phyloP scores from a whole-genome alignment of 1,140 invertebrate genomes.

The Caerostris extrusa region DNA sequence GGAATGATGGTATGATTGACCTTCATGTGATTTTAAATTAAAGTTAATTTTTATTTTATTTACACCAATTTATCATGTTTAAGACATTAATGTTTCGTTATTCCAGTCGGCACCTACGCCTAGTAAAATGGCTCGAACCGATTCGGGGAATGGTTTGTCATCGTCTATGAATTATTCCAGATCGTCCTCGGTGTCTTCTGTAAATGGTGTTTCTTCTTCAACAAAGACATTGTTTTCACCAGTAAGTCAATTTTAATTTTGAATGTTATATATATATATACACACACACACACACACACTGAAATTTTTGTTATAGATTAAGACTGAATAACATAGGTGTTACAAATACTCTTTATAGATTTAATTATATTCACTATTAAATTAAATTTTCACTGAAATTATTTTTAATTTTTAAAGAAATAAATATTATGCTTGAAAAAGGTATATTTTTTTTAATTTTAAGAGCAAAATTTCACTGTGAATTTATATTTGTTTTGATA shows the following conservation, averaged over 20 bases:
- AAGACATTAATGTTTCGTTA: not conserved
- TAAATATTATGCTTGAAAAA: too few relatives aligned
- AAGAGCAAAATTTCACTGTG: too few relatives aligned
- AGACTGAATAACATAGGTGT: too few relatives aligned
- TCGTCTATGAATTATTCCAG: conserved; percentile 72
- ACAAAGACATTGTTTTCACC: conserved; percentile 56
- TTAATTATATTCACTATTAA: too few relatives aligned
- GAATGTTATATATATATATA: not conserved
- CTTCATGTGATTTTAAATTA: not conserved
- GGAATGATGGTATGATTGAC: conserved; percentile 83
- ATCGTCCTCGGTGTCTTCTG: conserved; percentile 34
- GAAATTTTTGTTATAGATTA: too few relatives aligned
- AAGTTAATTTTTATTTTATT: not conserved
- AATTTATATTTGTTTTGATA: too few relatives aligned
- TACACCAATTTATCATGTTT: not conserved
- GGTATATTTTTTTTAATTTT: too few relatives aligned
- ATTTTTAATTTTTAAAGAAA: too few relatives aligned
- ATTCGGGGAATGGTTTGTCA: conserved; percentile 63
- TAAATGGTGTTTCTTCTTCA: conserved; percentile 23
- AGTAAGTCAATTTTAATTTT: not conserved
- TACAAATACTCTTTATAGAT: too few relatives aligned
- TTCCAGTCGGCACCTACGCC: conserved; percentile 36
- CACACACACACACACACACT: too few relatives aligned
- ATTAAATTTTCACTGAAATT: too few relatives aligned
- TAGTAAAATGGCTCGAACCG: conserved; percentile 58